Evolutionary conservation across 1,140 invertebrate species (phyloP).

Genomic region (Pygmarrhopalites habei): DNA sequence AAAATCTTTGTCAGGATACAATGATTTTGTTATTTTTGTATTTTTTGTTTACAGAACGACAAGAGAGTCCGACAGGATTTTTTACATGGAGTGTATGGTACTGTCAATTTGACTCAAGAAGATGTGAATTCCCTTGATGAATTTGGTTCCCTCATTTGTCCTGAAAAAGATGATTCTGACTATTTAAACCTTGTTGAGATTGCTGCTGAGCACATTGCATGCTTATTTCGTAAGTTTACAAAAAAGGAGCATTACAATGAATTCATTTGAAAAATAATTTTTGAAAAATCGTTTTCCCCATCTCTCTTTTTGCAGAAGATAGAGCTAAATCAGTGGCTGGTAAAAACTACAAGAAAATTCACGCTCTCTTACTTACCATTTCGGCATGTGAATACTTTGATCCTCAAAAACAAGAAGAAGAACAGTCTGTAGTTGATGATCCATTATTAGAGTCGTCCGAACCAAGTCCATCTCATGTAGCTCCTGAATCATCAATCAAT

Average conservation of each 20-base stretch:
- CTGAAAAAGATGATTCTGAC: slow-evolving; percentile 13
- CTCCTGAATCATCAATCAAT: no score
- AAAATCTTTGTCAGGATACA: no score
- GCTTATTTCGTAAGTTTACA: slow-evolving; percentile 59
- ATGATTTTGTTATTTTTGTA: no score
- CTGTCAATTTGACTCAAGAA: slow-evolving; percentile 63
- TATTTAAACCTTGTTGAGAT: slow-evolving; percentile 60
- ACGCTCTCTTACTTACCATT: slow-evolving; percentile 8
- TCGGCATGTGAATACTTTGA: slow-evolving; percentile 14
- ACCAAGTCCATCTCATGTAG: no score
- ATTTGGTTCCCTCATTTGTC: slow-evolving; percentile 52
- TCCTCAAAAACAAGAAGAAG: not conserved
- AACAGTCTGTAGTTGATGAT: no score
- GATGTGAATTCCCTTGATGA: slow-evolving; percentile 67
- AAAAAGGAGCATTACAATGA: no score
- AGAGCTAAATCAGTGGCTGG: slow-evolving; percentile 11
- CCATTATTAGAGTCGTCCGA: no score
- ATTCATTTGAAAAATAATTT: no score
- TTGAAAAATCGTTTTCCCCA: no score
- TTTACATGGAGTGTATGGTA: slow-evolving; percentile 69
- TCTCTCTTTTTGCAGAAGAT: not conserved
- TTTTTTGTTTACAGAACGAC: no score
- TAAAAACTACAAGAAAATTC: slow-evolving; percentile 6
- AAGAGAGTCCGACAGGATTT: slow-evolving; percentile 69
- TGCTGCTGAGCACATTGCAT: slow-evolving; percentile 70